Conservation (phyloP, 2,888 invertebrate species). For the Panopea generosa region DNA sequence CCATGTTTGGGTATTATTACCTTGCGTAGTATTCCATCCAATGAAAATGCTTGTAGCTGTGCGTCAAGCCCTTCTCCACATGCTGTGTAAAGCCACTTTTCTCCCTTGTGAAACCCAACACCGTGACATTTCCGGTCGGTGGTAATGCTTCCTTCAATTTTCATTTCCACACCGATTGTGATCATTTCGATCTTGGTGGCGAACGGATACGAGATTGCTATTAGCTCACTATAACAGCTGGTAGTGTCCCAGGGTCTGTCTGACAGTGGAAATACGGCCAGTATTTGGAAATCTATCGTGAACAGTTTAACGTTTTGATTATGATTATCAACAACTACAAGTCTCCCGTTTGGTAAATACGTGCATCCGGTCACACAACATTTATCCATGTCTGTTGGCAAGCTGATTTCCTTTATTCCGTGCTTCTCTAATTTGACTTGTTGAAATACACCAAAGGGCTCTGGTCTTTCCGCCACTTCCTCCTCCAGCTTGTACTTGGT, state of each 20-base stretch:
- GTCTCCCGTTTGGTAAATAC: conserved; percentile 52
- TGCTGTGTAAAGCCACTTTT: conserved; percentile 49
- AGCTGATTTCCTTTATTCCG: conserved; percentile 46
- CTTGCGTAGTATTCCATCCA: conserved; percentile 50
- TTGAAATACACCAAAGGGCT: conserved; percentile 30
- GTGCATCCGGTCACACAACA: conserved; percentile 47
- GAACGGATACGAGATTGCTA: conserved; percentile 50
- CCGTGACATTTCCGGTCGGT: conserved; percentile 55
- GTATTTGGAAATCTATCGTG: conserved; percentile 38
- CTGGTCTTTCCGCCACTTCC: conserved; percentile 5
- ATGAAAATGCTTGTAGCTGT: conserved; percentile 44
- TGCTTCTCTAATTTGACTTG: conserved; percentile 31
- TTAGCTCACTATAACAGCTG: conserved; percentile 34
- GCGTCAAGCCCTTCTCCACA: conserved; percentile 42
- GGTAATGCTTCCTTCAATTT: conserved; percentile 34
- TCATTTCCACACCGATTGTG: conserved; percentile 37
- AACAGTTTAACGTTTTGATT: conserved; percentile 52
- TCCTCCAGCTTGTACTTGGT: too few species aligned
- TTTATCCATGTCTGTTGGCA: conserved; percentile 25
- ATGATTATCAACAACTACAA: conserved; percentile 53
- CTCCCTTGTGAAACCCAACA: conserved; percentile 34
- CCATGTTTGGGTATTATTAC: conserved; percentile 49
- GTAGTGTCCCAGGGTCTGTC: conserved; percentile 57
- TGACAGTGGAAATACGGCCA: conserved; percentile 23
- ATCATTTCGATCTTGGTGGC: conserved; percentile 42